Evolutionary conservation across 2,797 vertebrate genomes (phyloP).

Genomic region (Diplodus puntazzo): DNA sequence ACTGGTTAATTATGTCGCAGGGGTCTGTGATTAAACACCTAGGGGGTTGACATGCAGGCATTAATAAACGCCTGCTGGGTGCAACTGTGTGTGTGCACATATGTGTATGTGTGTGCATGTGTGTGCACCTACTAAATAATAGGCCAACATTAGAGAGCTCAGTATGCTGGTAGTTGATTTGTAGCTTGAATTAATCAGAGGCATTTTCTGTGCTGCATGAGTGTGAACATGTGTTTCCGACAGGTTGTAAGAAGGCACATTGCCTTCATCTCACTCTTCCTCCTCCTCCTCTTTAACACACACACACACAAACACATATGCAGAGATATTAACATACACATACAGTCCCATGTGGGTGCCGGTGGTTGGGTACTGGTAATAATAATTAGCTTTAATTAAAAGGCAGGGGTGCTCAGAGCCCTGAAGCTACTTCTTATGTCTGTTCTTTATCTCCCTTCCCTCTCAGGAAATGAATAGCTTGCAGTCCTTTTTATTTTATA

Average conservation of each 20-base stretch:
- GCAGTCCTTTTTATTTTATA: slow-evolving; percentile 53
- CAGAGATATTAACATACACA: slow-evolving; percentile 20
- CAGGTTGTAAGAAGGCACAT: slow-evolving; percentile 22
- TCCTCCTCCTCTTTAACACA: slow-evolving; percentile 6
- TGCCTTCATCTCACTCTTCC: neutral
- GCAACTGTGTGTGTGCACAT: slow-evolving; percentile 1
- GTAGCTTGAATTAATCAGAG: slow-evolving; percentile 38
- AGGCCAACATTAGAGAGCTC: slow-evolving; percentile 26
- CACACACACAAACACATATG: slow-evolving; percentile 2
- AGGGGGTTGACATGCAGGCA: slow-evolving; percentile 52
- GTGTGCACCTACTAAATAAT: slow-evolving; percentile 32
- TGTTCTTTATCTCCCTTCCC: slow-evolving; percentile 34
- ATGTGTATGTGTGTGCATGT: slow-evolving; percentile 19
- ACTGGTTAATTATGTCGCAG: slow-evolving; percentile 78
- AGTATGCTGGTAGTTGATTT: slow-evolving; percentile 35
- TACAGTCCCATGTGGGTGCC: slow-evolving; percentile 51
- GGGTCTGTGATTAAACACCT: slow-evolving; percentile 71
- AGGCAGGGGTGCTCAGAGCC: slow-evolving; percentile 39
- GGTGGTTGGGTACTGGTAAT: slow-evolving; percentile 56
- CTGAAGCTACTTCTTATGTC: slow-evolving; percentile 33
- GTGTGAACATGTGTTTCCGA: slow-evolving; percentile 34
- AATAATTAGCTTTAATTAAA: slow-evolving; percentile 80
- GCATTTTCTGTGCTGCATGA: slow-evolving; percentile 18
- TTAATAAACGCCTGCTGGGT: slow-evolving; percentile 64
- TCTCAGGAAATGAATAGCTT: slow-evolving; percentile 49